These are phyloP conservation scores for Elachura formosa DNA, from an alignment of 2,113 vertebrate genomes.

Conservation along the genomic window DNA sequence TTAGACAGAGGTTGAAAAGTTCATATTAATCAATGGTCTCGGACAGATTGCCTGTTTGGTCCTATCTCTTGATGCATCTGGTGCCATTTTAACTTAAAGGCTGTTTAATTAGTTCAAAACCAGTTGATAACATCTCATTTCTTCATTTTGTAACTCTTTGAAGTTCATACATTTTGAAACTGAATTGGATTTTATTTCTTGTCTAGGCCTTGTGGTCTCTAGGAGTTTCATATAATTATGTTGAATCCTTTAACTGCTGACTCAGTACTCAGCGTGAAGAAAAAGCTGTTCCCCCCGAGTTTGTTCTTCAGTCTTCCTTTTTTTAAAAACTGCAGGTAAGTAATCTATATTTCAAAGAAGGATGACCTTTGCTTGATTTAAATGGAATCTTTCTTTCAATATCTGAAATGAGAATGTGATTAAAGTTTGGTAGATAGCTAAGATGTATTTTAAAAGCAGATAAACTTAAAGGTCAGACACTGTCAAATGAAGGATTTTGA, in stretches of 20 bases:
- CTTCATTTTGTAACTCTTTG: background rate
- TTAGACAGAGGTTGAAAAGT: background rate
- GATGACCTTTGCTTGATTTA: conserved; percentile 78
- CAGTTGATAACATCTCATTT: background rate
- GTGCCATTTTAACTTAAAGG: conserved; percentile 14
- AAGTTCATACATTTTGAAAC: background rate
- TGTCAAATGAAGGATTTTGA: conserved; percentile 70
- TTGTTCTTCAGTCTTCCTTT: conserved; percentile 39
- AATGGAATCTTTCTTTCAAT: conserved; percentile 75
- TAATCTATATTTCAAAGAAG: conserved; percentile 76
- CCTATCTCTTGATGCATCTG: conserved; percentile 9
- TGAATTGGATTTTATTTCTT: conserved; percentile 51
- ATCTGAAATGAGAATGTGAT: conserved; percentile 78
- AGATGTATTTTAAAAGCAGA: conserved; percentile 73
- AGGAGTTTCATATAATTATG: conserved; percentile 33
- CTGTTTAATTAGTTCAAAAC: conserved; percentile 22
- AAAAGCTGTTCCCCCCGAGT: conserved; percentile 1
- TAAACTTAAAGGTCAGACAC: conserved; percentile 77
- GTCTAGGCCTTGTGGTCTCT: conserved; percentile 27
- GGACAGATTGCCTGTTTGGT: background rate
- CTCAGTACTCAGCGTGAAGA: conserved; percentile 32
- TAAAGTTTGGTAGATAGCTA: conserved; percentile 74
- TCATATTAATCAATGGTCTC: background rate
- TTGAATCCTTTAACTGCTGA: conserved; percentile 67
- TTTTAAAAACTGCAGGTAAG: conserved; percentile 52